These are phyloP conservation scores for Drosophila fuyamai DNA, from an alignment of 1,140 invertebrate species.

Conservation along the genomic window DNA sequence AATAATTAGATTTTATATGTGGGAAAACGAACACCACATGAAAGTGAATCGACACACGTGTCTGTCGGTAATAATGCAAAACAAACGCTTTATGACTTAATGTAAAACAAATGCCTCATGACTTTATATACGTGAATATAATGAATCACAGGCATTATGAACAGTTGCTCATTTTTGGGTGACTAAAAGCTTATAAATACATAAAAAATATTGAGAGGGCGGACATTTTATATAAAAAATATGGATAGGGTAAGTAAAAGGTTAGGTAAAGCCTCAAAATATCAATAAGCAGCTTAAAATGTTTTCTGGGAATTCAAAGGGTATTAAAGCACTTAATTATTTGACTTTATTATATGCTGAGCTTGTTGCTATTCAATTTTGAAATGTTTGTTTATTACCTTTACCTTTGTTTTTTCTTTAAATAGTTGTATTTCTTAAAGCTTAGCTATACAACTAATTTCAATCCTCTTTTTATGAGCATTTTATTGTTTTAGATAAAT, in stretches of 20 bases:
- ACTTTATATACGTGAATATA: conserved; percentile 13
- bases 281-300: conserved; percentile 17
- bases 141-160: conserved; percentile 23
- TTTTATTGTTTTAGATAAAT: background rate
- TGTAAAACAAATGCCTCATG: conserved; percentile 36
- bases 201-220: conserved; percentile 12
- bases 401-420: no score
- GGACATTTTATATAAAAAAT: conserved; percentile 8
- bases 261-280: background rate
- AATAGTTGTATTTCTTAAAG: no score
- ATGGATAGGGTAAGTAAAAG: background rate
- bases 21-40: conserved; percentile 49
- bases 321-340: background rate
- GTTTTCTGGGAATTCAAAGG: background rate
- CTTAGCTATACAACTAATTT: no score
- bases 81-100: conserved; percentile 40
- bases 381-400: no score
- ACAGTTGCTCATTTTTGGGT: conserved; percentile 32
- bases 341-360: background rate
- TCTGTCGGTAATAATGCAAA: conserved; percentile 42
- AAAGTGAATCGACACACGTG: conserved; percentile 65
- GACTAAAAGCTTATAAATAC: conserved; percentile 33
- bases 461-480: no score
- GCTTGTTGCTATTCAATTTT: no score
- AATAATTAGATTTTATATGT: conserved; percentile 51